phyloP scores from a whole-genome alignment of 2,797 vertebrate genomes.

The Poecilia velifera region DNA sequence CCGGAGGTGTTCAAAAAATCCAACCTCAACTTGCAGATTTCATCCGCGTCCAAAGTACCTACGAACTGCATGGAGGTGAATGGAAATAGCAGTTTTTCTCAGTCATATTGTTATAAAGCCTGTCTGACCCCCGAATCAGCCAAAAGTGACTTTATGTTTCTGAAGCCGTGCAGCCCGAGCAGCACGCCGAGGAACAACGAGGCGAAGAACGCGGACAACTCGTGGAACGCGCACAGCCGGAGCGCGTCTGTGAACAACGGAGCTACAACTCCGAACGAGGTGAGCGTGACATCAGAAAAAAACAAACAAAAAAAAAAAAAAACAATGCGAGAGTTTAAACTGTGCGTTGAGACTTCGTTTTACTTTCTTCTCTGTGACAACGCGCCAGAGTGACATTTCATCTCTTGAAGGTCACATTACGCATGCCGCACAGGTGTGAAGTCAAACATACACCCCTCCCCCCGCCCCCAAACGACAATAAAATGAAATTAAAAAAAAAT shows the following conservation, averaged over 20 bases:
- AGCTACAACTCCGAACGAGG: constrained; percentile 86
- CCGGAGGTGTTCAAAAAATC: constrained; percentile 87
- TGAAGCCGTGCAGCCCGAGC: constrained; percentile 88
- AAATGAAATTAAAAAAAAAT: too few species aligned
- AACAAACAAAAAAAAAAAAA: too few species aligned
- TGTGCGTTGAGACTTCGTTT: not conserved
- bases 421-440: constrained; percentile 32
- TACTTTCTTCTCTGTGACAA: not conserved
- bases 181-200: constrained; percentile 85
- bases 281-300: constrained; percentile 57
- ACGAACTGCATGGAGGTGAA: constrained; percentile 85
- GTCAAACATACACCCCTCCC: constrained; percentile 4
- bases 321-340: not conserved
- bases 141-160: constrained; percentile 95
- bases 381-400: constrained; percentile 51
- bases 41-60: constrained; percentile 82
- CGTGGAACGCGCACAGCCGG: constrained; percentile 77
- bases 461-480: too few species aligned
- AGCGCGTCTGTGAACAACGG: constrained; percentile 78
- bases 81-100: constrained; percentile 78
- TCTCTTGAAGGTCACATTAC: constrained; percentile 68
- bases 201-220: constrained; percentile 81
- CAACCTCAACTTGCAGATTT: constrained; percentile 84
- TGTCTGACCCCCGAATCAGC: constrained; percentile 90
- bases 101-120: constrained; percentile 92